Conservation (phyloP, 1,140 invertebrate species). For the Apis cerana region DNA sequence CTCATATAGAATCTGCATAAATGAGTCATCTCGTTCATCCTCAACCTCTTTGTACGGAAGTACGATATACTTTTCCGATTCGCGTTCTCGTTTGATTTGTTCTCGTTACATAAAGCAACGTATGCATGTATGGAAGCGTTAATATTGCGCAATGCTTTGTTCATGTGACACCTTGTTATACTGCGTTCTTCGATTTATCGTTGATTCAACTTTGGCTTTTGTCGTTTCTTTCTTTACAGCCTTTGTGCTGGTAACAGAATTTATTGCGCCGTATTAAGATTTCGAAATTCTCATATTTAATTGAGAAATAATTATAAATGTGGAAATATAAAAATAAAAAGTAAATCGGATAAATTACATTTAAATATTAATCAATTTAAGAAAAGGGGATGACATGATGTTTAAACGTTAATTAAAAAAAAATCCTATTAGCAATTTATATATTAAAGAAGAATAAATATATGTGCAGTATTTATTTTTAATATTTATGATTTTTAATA, state of each 20-base stretch:
- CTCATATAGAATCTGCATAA: not conserved
- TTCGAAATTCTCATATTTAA: not conserved
- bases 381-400: too few relatives aligned
- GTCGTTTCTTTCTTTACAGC: not conserved
- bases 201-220: not conserved
- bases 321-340: not conserved
- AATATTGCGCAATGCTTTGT: conserved; percentile 7
- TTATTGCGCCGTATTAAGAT: not conserved
- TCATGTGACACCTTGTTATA: not conserved
- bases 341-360: too few relatives aligned
- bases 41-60: not conserved
- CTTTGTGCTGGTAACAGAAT: not conserved
- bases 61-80: not conserved
- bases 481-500: too few relatives aligned
- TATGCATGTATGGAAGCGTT: not conserved
- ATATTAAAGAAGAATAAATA: too few relatives aligned
- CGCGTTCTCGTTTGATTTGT: not conserved
- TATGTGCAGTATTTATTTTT: too few relatives aligned
- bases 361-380: too few relatives aligned
- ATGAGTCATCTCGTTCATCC: not conserved
- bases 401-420: too few relatives aligned
- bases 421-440: too few relatives aligned
- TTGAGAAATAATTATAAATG: not conserved
- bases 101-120: not conserved
- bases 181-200: not conserved